These are phyloP conservation scores for Myotis vivesi DNA, from an alignment of 2,797 vertebrate species.

Conservation along the genomic window DNA sequence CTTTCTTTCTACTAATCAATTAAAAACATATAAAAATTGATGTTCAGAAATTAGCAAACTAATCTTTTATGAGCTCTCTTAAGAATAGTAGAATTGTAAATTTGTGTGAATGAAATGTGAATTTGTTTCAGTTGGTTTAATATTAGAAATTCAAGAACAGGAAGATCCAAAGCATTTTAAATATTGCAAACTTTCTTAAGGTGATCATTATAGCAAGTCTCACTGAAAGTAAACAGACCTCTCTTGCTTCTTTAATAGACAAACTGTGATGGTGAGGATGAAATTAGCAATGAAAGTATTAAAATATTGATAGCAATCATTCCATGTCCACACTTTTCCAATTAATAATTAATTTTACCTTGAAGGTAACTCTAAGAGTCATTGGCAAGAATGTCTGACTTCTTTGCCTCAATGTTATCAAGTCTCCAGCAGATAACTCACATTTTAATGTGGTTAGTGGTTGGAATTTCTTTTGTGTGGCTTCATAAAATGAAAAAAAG, in stretches of 20 bases:
- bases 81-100: slow-evolving; percentile 12
- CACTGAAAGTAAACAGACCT: slow-evolving; percentile 68
- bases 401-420: slow-evolving; percentile 72
- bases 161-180: slow-evolving; percentile 25
- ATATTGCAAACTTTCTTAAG: slow-evolving; percentile 31
- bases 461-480: slow-evolving; percentile 73
- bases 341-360: slow-evolving; percentile 97
- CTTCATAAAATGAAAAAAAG: slow-evolving; percentile 50
- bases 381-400: slow-evolving; percentile 83
- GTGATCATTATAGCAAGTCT: slow-evolving; percentile 46
- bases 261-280: slow-evolving; percentile 84
- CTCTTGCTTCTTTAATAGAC: slow-evolving; percentile 76
- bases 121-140: background rate
- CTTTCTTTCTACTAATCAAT: too few relatives aligned
- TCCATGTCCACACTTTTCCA: slow-evolving; percentile 88
- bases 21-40: too few relatives aligned
- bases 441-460: slow-evolving; percentile 66
- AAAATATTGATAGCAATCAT: slow-evolving; percentile 96
- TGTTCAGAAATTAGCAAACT: slow-evolving; percentile 48
- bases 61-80: background rate
- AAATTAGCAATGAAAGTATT: slow-evolving; percentile 93
- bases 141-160: background rate
- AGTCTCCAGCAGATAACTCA: slow-evolving; percentile 72
- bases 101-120: background rate
- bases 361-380: slow-evolving; percentile 90